A percentile compares a stretch with the other conserved stretches of the same genome.
Conservation (phyloP, 2,113 vertebrate species). For the Mastomys coucha region DNA sequence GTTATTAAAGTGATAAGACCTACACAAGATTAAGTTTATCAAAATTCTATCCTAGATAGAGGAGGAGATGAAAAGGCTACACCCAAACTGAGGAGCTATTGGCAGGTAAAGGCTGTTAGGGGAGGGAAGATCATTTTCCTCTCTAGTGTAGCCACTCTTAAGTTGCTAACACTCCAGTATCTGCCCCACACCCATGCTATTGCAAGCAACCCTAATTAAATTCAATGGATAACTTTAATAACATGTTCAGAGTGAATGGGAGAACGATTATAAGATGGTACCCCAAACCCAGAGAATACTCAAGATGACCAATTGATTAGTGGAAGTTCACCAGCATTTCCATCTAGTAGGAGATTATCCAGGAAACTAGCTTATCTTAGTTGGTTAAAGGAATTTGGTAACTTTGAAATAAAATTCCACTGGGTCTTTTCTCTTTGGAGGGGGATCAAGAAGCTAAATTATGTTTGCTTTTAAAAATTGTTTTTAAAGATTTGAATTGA, state of each 20-base stretch:
- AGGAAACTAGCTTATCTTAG: background rate
- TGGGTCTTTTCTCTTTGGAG: background rate
- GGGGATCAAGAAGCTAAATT: background rate
- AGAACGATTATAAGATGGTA: background rate
- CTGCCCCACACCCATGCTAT: background rate
- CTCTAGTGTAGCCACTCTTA: background rate
- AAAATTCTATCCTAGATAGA: background rate
- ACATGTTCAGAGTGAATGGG: background rate
- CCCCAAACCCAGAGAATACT: constrained; percentile 29
- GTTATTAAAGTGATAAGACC: background rate
- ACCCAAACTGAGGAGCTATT: background rate
- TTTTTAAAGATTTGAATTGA: background rate
- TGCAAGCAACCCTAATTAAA: background rate
- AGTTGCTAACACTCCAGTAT: background rate
- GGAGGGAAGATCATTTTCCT: background rate
- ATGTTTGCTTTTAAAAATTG: background rate
- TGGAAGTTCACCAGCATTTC: background rate
- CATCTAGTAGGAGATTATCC: background rate
- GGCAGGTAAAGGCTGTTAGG: background rate
- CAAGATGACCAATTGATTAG: background rate
- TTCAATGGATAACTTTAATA: background rate
- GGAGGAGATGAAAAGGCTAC: background rate
- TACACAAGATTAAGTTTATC: background rate
- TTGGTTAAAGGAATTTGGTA: constrained; percentile 26
- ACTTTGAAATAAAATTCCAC: constrained; percentile 30